A percentile compares a stretch with the other conserved stretches of the same genome.
phyloP scores from a whole-genome alignment of 2,797 vertebrate species.

The Galago senegalensis region DNA sequence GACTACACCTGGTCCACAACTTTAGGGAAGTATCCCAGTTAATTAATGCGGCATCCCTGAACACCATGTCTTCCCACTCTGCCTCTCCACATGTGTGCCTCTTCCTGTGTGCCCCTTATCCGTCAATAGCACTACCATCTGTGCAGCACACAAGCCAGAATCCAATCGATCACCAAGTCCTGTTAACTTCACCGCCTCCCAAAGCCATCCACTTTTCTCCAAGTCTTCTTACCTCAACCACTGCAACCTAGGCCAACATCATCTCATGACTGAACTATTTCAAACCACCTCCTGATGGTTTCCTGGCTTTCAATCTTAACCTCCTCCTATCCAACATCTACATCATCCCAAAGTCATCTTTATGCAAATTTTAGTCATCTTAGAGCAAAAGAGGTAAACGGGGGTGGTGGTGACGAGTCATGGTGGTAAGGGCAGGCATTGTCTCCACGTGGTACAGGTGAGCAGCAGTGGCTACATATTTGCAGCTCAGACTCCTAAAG shows the following conservation, averaged over 20 bases:
- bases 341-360: not conserved
- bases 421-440: rapidly evolving
- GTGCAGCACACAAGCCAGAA: not conserved
- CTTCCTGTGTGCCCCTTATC: not conserved
- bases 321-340: not conserved
- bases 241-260: not conserved
- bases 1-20: not conserved
- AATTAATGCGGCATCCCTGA: not conserved
- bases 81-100: no score
- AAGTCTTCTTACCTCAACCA: not conserved
- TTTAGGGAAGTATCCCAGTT: not conserved
- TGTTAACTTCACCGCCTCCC: not conserved
- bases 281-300: not conserved
- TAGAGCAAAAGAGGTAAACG: not conserved
- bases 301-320: not conserved
- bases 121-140: not conserved
- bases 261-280: not conserved
- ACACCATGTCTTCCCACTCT: not conserved
- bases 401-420: no score
- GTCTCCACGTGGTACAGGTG: not conserved
- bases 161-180: not conserved
- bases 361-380: not conserved
- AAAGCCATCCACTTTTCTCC: not conserved
- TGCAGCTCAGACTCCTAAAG: not conserved
- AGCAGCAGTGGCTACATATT: not conserved